Evolutionary conservation across 2,888 invertebrate species (phyloP).

Genomic region (Spicauda simplicius): DNA sequence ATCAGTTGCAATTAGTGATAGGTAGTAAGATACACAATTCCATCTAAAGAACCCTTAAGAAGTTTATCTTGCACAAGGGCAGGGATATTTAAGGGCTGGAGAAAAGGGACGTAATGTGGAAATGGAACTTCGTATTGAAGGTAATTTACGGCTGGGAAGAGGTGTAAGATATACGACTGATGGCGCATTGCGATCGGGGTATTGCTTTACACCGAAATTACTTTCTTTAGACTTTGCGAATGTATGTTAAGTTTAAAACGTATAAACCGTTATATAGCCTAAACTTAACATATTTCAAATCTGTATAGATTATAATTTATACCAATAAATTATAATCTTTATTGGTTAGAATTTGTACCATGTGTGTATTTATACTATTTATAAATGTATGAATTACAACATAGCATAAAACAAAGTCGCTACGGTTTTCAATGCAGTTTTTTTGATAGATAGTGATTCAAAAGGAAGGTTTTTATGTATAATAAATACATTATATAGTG

Average conservation of each 20-base stretch:
- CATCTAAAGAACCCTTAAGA: background rate
- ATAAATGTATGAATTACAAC: no score
- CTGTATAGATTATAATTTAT: no score
- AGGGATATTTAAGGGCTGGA: background rate
- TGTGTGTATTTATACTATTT: no score
- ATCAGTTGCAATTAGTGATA: background rate
- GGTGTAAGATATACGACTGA: background rate
- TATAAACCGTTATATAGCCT: no score
- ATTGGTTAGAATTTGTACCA: no score
- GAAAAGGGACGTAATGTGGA: conserved; percentile 12
- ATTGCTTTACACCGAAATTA: background rate
- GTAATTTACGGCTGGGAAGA: background rate
- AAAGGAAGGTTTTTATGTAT: no score
- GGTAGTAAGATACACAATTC: background rate
- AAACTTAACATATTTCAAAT: no score
- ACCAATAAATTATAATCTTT: no score
- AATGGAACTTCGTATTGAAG: background rate
- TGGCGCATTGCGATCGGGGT: background rate
- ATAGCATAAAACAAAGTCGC: no score
- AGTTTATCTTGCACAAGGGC: background rate
- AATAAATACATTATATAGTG: no score
- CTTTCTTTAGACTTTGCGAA: background rate
- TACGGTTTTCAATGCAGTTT: no score
- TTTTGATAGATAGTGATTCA: no score
- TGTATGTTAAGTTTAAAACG: background rate